Evolutionary conservation across 2,797 vertebrate species (phyloP), one percentile per base, ranked within the genome.

Genomic region (Nannoperca australis): DNA sequence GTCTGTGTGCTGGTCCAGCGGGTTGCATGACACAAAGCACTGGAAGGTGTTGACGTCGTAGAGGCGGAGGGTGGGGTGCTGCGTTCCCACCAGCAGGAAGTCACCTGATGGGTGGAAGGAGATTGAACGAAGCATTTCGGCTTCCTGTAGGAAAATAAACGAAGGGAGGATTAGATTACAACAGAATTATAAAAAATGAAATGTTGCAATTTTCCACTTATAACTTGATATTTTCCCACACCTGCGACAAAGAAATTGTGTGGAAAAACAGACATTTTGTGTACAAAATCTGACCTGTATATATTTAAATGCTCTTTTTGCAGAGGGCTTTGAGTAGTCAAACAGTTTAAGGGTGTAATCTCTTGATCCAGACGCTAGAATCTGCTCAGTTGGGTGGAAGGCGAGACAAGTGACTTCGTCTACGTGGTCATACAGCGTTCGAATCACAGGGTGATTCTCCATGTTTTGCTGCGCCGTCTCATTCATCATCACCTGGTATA

Each of bases 21-120:
- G 97, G 84, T 99, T 99, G 90, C 97, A 98, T 12, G 98, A 99
- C 61, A 99, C 98, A 0, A 99, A 99, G 92, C 98, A 99, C 92
- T 99, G 98, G 91, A 99, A 99, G 40, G 98, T 99, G 93, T 99
- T 99, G 89, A 97, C 96, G n/a, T 99, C 98, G 0, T 99, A 99
- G 0, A 99, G 96, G 1, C 98, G 97, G 2, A 99, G 94, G 0
- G 98, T 99, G 1, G 98, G 98, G 76, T 99, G 98, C 93, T 99
- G 98, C 0, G 98, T 99, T 7, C 98, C 98, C 38, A 99, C 98
- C 36, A 99, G 91, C 62, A 99, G 95, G 88, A 95, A 99, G 94
- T 99, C 98, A 15, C 98, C 98, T 0, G 98, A 99, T 0, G 98
- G 98, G 67, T 99, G 98, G 84, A 99, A 99, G 6, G 97, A 98